Percentiles rank a stretch among this genome's conserved stretches.
These are phyloP conservation scores for Drosophila jambulina DNA, from an alignment of 1,140 invertebrate species.

Conservation along the genomic window DNA sequence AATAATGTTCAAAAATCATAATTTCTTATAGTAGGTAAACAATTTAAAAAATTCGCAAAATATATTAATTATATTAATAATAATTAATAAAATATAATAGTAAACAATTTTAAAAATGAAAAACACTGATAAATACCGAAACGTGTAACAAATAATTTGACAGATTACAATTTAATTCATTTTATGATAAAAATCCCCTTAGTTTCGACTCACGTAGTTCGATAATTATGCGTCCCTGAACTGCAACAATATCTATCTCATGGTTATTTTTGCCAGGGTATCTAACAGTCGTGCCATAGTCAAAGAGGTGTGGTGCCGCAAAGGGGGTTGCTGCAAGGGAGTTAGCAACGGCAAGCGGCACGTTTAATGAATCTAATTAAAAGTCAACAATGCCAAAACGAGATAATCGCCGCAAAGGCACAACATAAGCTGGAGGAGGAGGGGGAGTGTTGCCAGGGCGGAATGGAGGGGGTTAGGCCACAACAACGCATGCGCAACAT, in stretches of 20 bases:
- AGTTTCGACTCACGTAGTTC: background rate
- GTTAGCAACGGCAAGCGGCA: conserved; percentile 66
- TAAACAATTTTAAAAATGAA: background rate
- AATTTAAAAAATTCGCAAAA: no score
- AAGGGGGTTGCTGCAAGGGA: conserved; percentile 41
- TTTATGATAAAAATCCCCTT: background rate
- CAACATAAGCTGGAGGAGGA: conserved; percentile 14
- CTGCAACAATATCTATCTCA: background rate
- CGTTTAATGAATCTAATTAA: conserved; percentile 85
- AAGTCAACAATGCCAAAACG: conserved; percentile 83
- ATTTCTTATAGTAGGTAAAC: no score
- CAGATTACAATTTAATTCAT: no score
- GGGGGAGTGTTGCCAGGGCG: conserved; percentile 7
- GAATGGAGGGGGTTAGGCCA: conserved; percentile 13
- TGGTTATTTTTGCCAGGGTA: conserved; percentile 26
- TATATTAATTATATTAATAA: no score
- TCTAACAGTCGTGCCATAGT: conserved; percentile 18
- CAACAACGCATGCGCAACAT: conserved; percentile 81
- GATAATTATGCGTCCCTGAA: conserved; percentile 9
- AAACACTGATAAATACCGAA: background rate
- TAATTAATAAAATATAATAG: no score
- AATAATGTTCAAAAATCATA: no score
- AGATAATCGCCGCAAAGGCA: conserved; percentile 73
- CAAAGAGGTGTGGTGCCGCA: background rate
- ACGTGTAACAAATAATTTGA: background rate